Percentiles rank a stretch among this genome's conserved stretches.
phyloP scores from a whole-genome alignment of 2,113 vertebrate genomes.

The Struthidea cinerea region DNA sequence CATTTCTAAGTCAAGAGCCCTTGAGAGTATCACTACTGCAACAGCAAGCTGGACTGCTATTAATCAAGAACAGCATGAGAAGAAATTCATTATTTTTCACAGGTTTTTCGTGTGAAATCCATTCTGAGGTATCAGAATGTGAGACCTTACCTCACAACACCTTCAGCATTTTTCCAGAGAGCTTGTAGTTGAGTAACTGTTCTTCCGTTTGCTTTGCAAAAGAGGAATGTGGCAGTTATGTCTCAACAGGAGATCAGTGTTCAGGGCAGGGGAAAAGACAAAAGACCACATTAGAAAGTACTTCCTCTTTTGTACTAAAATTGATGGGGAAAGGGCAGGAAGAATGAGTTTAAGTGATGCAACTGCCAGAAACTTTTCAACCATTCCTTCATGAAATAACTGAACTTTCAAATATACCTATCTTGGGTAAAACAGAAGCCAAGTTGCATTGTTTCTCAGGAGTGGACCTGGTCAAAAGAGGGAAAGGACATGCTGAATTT shows the following conservation, averaged over 20 bases:
- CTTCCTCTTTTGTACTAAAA: background rate
- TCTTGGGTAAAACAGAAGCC: background rate
- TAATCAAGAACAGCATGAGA: background rate
- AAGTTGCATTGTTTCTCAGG: background rate
- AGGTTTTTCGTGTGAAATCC: background rate
- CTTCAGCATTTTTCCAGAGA: background rate
- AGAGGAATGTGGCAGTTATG: background rate
- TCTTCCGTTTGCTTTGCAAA: slow-evolving; percentile 7
- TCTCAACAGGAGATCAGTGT: background rate
- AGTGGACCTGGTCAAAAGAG: background rate
- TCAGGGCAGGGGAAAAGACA: background rate
- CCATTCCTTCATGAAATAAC: background rate
- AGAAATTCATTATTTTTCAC: background rate
- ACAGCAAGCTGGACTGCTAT: background rate
- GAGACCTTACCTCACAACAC: background rate
- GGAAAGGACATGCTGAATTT: background rate
- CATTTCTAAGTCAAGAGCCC: slow-evolving; percentile 6
- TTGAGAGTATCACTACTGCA: slow-evolving; percentile 6
- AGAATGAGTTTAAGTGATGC: background rate
- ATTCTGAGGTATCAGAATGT: background rate
- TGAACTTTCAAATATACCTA: background rate
- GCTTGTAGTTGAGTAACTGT: background rate
- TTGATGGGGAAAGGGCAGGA: background rate
- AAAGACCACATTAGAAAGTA: background rate
- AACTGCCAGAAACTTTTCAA: background rate